These are phyloP conservation scores for Drosophila chauvacae DNA, from an alignment of 1,140 invertebrate species.

Conservation along the genomic window DNA sequence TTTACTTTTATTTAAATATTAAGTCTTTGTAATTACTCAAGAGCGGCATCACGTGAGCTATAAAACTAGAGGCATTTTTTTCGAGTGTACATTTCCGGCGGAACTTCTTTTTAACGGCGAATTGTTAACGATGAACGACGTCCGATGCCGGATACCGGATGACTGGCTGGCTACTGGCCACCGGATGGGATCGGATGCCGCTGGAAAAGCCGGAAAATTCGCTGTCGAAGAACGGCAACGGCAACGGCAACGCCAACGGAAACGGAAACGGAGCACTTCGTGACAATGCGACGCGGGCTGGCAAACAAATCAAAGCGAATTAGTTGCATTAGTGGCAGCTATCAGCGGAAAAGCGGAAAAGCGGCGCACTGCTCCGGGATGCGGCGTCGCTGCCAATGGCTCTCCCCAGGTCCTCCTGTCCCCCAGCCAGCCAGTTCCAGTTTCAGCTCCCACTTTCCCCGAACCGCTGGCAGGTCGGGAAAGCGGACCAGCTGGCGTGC, in stretches of 20 bases:
- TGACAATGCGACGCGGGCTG: slow-evolving; percentile 58
- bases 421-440: not conserved
- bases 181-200: slow-evolving; percentile 21
- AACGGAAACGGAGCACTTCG: slow-evolving; percentile 50
- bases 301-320: slow-evolving; percentile 69
- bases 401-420: not conserved
- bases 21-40: not conserved
- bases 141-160: slow-evolving; percentile 37
- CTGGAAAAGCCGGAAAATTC: slow-evolving; percentile 28
- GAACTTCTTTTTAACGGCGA: slow-evolving; percentile 14
- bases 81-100: slow-evolving; percentile 2
- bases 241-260: slow-evolving; percentile 8
- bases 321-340: slow-evolving; percentile 68
- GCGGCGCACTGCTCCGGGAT: slow-evolving; percentile 22
- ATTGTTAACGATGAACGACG: slow-evolving; percentile 32
- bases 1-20: not conserved
- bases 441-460: slow-evolving; percentile 12
- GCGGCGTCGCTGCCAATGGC: slow-evolving; percentile 37
- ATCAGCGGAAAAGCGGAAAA: slow-evolving; percentile 40
- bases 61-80: not conserved
- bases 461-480: slow-evolving; percentile 21
- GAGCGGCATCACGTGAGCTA: not conserved
- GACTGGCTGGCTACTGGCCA: slow-evolving; percentile 46
- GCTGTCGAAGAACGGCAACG: not conserved
- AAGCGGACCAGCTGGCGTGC: slow-evolving; percentile 34